These are phyloP conservation scores for Manis javanica DNA, from an alignment of 2,797 vertebrate genomes.

Conservation along the genomic window DNA sequence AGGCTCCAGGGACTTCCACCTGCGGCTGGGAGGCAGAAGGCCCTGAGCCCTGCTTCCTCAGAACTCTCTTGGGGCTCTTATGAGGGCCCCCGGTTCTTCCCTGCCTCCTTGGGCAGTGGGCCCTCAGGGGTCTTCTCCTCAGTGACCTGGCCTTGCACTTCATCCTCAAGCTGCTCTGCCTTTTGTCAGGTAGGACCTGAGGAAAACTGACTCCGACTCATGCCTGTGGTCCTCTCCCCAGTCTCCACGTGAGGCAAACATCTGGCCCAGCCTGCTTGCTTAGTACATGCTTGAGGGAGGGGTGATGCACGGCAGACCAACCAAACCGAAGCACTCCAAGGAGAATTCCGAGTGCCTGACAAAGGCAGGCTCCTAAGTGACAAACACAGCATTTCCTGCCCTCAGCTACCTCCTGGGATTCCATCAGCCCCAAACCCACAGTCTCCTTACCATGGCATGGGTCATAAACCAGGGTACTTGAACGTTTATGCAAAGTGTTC, in stretches of 20 bases:
- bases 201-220: background rate
- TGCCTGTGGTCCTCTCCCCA: background rate
- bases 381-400: background rate
- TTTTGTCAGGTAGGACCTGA: background rate
- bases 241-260: background rate
- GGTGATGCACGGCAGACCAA: background rate
- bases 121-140: background rate
- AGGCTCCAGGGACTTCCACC: background rate
- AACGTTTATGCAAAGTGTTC: accelerated
- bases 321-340: background rate
- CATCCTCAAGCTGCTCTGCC: background rate
- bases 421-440: background rate
- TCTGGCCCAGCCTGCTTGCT: background rate
- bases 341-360: background rate
- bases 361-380: background rate
- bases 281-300: background rate
- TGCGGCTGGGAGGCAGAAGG: background rate
- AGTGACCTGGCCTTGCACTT: background rate
- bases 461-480: background rate
- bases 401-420: background rate
- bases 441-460: background rate
- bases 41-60: background rate
- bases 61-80: background rate
- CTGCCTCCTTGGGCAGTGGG: background rate
- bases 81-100: background rate